Percentiles rank a stretch among this genome's conserved stretches.
phyloP scores from a whole-genome alignment of 2,113 vertebrate genomes.

The Anhinga anhinga region DNA sequence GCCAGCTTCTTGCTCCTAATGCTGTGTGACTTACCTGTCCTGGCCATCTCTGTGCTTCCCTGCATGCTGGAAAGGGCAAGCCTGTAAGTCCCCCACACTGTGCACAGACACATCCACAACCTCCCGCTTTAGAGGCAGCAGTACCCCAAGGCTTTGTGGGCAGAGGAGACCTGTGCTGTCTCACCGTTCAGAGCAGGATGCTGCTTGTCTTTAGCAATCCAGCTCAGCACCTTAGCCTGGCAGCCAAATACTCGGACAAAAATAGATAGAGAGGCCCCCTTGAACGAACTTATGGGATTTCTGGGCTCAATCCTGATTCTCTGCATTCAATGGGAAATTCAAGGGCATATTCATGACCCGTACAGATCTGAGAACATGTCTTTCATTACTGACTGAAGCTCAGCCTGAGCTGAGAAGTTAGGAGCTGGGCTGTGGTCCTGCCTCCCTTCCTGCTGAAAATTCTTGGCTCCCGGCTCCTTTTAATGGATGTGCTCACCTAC shows the following conservation, averaged over 20 bases:
- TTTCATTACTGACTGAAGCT: not conserved
- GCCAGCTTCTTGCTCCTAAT: not conserved
- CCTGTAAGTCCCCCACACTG: not conserved
- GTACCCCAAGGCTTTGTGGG: not conserved
- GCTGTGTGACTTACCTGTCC: not conserved
- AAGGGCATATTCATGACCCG: not conserved
- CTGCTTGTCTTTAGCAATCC: not conserved
- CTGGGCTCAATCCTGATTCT: not conserved
- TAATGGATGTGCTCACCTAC: not conserved
- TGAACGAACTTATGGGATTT: not conserved
- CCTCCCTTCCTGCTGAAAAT: not conserved
- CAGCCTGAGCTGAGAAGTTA: not conserved
- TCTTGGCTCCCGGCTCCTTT: not conserved
- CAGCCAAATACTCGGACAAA: not conserved
- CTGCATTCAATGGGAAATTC: not conserved
- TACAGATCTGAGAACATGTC: not conserved
- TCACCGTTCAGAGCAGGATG: not conserved
- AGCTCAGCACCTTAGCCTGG: not conserved
- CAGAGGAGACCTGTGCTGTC: not conserved
- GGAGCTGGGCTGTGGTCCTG: not conserved
- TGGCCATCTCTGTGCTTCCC: not conserved
- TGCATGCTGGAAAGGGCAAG: not conserved
- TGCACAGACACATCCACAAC: accelerated
- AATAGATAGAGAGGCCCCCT: not conserved
- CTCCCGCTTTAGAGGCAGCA: not conserved